Percentiles rank a stretch among this genome's conserved stretches.
Conservation (phyloP, 92 coral and sea anemone species). For the Heliopora coerulea region DNA sequence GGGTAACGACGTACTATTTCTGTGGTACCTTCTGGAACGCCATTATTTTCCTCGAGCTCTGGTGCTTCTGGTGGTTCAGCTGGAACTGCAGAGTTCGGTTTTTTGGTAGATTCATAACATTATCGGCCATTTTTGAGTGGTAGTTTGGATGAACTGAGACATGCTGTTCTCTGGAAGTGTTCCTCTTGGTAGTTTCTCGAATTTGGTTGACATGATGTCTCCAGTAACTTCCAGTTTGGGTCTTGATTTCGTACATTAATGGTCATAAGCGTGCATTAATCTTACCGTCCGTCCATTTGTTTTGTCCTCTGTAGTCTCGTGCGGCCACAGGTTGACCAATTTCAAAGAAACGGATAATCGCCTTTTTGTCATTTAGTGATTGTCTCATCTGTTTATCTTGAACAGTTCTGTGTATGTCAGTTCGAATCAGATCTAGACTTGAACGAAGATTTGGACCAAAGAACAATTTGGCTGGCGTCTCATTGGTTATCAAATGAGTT, state of each 20-base stretch:
- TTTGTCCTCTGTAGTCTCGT: slow-evolving; percentile 17
- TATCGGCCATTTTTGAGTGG: neutral
- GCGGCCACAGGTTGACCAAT: slow-evolving; percentile 30
- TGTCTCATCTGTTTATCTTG: neutral
- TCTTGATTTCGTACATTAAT: too few relatives aligned
- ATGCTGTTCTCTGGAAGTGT: neutral
- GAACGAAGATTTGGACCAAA: neutral
- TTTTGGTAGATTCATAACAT: too few relatives aligned
- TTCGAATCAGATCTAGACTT: neutral
- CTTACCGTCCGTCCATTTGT: too few relatives aligned
- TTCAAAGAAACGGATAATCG: neutral
- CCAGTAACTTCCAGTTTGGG: too few relatives aligned
- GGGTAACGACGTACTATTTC: too few relatives aligned
- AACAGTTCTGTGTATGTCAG: neutral
- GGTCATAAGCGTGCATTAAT: neutral
- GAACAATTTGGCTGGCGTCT: neutral
- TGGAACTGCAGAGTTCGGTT: too few relatives aligned
- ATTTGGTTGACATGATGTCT: too few relatives aligned
- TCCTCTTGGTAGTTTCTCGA: too few relatives aligned
- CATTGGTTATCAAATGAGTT: too few relatives aligned
- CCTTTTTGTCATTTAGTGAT: neutral
- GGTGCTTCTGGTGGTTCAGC: too few relatives aligned
- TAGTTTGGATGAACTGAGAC: neutral
- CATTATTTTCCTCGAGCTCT: too few relatives aligned
- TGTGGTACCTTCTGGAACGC: too few relatives aligned